phyloP scores from a whole-genome alignment of 2,888 invertebrate genomes.

The Cheilosia soror region DNA sequence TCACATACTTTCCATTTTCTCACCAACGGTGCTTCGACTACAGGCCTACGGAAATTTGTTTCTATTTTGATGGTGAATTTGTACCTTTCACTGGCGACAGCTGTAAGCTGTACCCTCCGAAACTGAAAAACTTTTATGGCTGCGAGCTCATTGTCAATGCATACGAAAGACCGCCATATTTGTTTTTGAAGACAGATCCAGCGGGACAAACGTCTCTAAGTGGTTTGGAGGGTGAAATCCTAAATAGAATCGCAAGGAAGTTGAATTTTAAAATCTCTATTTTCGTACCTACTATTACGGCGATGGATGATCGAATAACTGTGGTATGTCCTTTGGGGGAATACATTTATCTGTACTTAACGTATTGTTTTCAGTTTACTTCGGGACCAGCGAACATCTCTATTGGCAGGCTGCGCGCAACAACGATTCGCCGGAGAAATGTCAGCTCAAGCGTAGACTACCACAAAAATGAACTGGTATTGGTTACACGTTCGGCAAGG shows the following conservation, averaged over 20 bases:
- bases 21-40: not conserved
- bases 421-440: conserved; percentile 1
- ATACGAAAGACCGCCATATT: not conserved
- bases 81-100: not conserved
- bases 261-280: not conserved
- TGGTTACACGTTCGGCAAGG: conserved; percentile 16
- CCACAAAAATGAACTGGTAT: conserved; percentile 8
- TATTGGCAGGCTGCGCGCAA: conserved; percentile 10
- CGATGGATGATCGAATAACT: not conserved
- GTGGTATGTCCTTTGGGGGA: not conserved
- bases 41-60: not conserved
- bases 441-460: conserved; percentile 25
- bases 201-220: not conserved
- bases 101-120: not conserved
- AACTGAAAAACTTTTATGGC: conserved; percentile 11
- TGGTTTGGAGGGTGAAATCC: conserved; percentile 7
- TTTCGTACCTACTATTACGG: not conserved
- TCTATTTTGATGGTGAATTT: not conserved
- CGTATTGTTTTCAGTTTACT: not conserved
- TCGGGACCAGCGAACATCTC: conserved; percentile 14
- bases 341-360: not conserved
- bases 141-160: not conserved
- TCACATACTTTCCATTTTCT: conserved; percentile 26
- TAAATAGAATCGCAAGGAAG: conserved; percentile 3
- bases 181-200: not conserved